phyloP scores from a whole-genome alignment of 2,113 vertebrate species.

The Macroglossus sobrinus region DNA sequence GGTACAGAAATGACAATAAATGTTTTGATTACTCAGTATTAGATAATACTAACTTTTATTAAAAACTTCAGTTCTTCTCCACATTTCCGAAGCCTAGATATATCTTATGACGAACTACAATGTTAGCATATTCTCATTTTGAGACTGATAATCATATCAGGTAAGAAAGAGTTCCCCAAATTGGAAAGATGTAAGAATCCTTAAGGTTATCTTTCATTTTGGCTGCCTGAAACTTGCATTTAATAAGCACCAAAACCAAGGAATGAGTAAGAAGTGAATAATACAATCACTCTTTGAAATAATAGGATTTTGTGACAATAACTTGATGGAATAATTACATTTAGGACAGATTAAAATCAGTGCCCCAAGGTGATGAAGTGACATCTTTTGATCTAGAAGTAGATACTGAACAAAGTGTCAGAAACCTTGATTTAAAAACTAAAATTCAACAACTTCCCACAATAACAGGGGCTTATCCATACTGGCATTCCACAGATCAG shows the following conservation, averaged over 20 bases:
- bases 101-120: neutral
- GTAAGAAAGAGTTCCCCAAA: neutral
- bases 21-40: neutral
- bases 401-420: neutral
- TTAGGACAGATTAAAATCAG: constrained; percentile 32
- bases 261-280: neutral
- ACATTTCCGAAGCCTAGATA: neutral
- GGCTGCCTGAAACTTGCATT: neutral
- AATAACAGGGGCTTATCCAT: neutral
- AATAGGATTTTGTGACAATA: constrained; percentile 40
- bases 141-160: neutral
- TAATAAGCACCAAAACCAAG: neutral
- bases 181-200: neutral
- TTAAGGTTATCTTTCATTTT: neutral
- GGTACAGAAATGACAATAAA: neutral
- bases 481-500: neutral
- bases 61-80: neutral
- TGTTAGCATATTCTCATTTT: neutral
- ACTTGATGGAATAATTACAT: constrained; percentile 35
- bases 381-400: neutral
- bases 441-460: neutral
- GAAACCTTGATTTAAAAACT: neutral
- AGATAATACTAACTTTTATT: neutral
- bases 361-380: constrained; percentile 23
- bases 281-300: neutral